phyloP scores from a whole-genome alignment of 2,797 vertebrate genomes.

The Rhodeus uyekii region DNA sequence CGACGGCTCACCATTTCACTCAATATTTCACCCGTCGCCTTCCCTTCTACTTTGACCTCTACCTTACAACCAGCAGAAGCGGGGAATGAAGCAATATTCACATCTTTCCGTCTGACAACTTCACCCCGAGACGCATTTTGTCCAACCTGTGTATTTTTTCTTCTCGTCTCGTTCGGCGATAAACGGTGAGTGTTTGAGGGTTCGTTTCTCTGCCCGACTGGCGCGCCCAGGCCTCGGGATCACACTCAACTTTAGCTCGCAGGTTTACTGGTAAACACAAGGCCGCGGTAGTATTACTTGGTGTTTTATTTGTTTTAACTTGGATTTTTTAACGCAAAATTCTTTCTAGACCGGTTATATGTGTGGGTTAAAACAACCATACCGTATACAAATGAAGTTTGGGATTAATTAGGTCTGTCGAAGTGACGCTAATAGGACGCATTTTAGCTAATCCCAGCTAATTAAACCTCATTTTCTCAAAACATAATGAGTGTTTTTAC shows the following conservation, averaged over 20 bases:
- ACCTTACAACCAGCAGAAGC: constrained; percentile 49
- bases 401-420: background rate
- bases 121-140: constrained; percentile 11
- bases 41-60: constrained; percentile 69
- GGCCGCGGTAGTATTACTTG: constrained; percentile 48
- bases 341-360: background rate
- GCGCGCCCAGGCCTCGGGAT: constrained; percentile 70
- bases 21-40: constrained; percentile 47
- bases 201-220: constrained; percentile 54
- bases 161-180: constrained; percentile 42
- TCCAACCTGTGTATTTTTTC: background rate
- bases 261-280: constrained; percentile 55
- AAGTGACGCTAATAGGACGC: background rate
- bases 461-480: background rate
- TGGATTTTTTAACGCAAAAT: background rate
- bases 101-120: constrained; percentile 39
- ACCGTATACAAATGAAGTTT: background rate
- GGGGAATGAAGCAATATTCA: constrained; percentile 63
- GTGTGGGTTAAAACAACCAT: background rate
- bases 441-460: constrained; percentile 30
- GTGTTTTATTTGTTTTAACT: background rate
- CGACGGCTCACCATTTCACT: constrained; percentile 70
- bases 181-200: constrained; percentile 70
- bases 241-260: constrained; percentile 72
- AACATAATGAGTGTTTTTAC: background rate